A percentile compares a stretch with the other conserved stretches of the same genome.
These are phyloP conservation scores for Typhlomys cinereus DNA, from an alignment of 2,113 vertebrate genomes.

Conservation along the genomic window DNA sequence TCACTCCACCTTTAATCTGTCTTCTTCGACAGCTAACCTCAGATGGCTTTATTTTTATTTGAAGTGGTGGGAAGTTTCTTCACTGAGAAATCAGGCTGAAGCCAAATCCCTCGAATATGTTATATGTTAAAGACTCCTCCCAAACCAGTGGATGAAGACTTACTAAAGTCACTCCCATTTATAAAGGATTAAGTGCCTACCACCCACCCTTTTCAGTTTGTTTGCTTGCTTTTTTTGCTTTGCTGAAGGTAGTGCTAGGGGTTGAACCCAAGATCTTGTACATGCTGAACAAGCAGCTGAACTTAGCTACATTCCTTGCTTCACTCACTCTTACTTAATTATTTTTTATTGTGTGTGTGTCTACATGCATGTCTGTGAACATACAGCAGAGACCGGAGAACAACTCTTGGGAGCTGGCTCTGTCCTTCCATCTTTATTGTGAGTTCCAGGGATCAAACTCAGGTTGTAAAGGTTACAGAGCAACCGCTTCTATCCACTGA, in stretches of 20 bases:
- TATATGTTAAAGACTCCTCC: background rate
- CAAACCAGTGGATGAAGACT: background rate
- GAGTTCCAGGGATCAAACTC: too few species aligned
- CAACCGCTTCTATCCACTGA: too few species aligned
- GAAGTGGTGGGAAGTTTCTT: background rate
- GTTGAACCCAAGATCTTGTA: background rate
- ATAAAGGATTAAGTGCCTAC: background rate
- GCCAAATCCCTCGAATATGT: background rate
- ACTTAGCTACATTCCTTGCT: background rate
- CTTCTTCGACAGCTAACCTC: background rate
- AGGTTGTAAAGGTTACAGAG: too few species aligned
- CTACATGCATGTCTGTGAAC: too few species aligned
- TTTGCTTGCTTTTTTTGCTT: too few species aligned
- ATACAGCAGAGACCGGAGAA: too few species aligned
- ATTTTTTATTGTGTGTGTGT: too few species aligned
- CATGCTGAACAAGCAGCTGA: too few species aligned
- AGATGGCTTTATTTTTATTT: slow-evolving; percentile 42
- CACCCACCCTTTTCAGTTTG: background rate
- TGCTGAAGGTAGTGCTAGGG: background rate
- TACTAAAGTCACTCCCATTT: background rate
- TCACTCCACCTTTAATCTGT: background rate
- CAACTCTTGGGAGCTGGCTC: too few species aligned
- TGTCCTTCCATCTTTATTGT: too few species aligned
- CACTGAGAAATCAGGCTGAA: background rate
- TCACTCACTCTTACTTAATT: too few species aligned